phyloP scores from a whole-genome alignment of 2,888 invertebrate genomes.

The Portevinia maculata region DNA sequence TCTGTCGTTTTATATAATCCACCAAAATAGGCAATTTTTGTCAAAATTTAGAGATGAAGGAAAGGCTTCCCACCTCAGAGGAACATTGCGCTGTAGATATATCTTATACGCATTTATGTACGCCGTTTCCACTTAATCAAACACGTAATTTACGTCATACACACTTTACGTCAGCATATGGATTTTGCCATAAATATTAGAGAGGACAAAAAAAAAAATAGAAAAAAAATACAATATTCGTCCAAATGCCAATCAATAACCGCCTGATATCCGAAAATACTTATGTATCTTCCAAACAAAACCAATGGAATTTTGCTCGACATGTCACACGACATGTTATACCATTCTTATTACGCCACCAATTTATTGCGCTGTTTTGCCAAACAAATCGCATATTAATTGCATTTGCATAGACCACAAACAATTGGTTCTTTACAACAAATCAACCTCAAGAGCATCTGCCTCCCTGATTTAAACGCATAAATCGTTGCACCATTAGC shows the following conservation, averaged over 20 bases:
- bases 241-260: constrained; percentile 39
- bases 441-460: constrained; percentile 57
- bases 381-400: constrained; percentile 45
- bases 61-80: too few species aligned
- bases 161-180: constrained; percentile 44
- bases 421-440: constrained; percentile 47
- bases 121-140: constrained; percentile 24
- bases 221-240: constrained; percentile 7
- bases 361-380: background rate
- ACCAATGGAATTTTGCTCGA: background rate
- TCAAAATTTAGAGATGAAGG: too few species aligned
- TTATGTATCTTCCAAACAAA: constrained; percentile 5
- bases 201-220: constrained; percentile 1
- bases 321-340: background rate
- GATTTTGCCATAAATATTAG: constrained; percentile 22
- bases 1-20: too few species aligned
- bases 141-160: constrained; percentile 49
- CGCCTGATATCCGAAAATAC: constrained; percentile 24
- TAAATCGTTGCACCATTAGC: constrained; percentile 43
- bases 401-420: constrained; percentile 64
- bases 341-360: background rate
- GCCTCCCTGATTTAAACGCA: constrained; percentile 38
- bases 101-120: background rate
- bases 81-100: background rate
- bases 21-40: too few species aligned